Percentiles rank a stretch among this genome's conserved stretches.
Evolutionary conservation across 2,888 invertebrate genomes (phyloP).

Genomic region (Colletes collaris): DNA sequence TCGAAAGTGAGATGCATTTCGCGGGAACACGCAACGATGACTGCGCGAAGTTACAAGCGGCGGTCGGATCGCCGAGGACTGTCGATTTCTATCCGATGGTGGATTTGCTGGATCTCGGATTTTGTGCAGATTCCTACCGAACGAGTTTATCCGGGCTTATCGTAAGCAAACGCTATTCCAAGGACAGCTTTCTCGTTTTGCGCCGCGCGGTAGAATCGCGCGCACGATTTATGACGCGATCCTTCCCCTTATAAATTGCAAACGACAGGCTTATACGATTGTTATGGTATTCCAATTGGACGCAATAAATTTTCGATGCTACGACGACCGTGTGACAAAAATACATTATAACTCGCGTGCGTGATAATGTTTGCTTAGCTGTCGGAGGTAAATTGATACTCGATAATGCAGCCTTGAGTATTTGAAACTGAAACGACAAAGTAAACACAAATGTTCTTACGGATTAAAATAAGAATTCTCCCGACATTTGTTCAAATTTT

Average conservation of each 20-base stretch:
- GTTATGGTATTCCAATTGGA: background rate
- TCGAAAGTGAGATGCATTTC: slow-evolving; percentile 44
- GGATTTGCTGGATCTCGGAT: slow-evolving; percentile 31
- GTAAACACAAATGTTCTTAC: too few species aligned
- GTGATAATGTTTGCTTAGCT: slow-evolving; percentile 7
- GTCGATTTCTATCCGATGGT: slow-evolving; percentile 49
- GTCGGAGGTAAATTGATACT: background rate
- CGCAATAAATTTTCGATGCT: too few species aligned
- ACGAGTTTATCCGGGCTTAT: slow-evolving; percentile 54
- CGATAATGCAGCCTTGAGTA: background rate
- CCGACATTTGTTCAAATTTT: too few species aligned
- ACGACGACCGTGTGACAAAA: background rate
- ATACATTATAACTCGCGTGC: background rate
- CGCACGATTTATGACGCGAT: slow-evolving; percentile 5
- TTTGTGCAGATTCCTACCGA: slow-evolving; percentile 33
- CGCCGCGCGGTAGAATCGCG: slow-evolving; percentile 3
- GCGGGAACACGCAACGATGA: slow-evolving; percentile 5
- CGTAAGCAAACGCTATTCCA: slow-evolving; percentile 27
- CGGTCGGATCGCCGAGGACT: slow-evolving; percentile 30
- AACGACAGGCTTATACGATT: background rate
- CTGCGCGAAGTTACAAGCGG: background rate
- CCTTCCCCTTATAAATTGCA: background rate
- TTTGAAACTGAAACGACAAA: too few species aligned
- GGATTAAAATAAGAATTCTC: too few species aligned
- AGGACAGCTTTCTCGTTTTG: slow-evolving; percentile 49